These are phyloP conservation scores for Flexamia atlantica DNA, from an alignment of 2,888 invertebrate species.

Conservation along the genomic window DNA sequence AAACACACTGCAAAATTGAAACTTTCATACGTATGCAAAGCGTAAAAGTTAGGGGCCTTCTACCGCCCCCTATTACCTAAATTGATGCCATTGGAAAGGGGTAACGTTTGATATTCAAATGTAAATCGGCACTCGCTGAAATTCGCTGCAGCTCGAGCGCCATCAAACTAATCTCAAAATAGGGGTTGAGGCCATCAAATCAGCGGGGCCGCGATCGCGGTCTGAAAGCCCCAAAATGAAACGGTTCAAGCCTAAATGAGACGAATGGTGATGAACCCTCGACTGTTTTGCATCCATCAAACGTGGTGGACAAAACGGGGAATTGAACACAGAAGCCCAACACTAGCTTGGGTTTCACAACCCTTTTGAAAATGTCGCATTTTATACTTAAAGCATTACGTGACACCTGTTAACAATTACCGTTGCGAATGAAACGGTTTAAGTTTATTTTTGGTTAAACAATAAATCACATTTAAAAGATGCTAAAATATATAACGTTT, in stretches of 20 bases:
- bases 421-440: no score
- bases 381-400: no score
- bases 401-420: no score
- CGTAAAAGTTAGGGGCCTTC: no score
- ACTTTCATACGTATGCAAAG: no score
- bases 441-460: no score
- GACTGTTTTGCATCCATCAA: slow-evolving; percentile 2
- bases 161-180: slow-evolving; percentile 29
- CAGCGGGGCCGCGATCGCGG: slow-evolving; percentile 17
- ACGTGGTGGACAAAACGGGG: not conserved
- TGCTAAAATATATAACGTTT: no score
- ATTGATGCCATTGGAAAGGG: slow-evolving; percentile 25
- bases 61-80: slow-evolving; percentile 22
- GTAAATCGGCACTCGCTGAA: slow-evolving; percentile 27
- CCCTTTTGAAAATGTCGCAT: no score
- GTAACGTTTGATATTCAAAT: slow-evolving; percentile 40
- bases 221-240: slow-evolving; percentile 42
- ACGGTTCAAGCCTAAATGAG: slow-evolving; percentile 23
- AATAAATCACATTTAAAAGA: no score
- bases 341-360: no score
- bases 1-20: no score
- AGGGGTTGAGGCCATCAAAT: slow-evolving; percentile 34
- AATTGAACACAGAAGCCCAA: no score
- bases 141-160: slow-evolving; percentile 35
- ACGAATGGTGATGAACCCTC: slow-evolving; percentile 25